A percentile compares a stretch with the other conserved stretches of the same genome.
Evolutionary conservation across 2,888 invertebrate genomes (phyloP).

Genomic region (Listrodromus nycthemerus): DNA sequence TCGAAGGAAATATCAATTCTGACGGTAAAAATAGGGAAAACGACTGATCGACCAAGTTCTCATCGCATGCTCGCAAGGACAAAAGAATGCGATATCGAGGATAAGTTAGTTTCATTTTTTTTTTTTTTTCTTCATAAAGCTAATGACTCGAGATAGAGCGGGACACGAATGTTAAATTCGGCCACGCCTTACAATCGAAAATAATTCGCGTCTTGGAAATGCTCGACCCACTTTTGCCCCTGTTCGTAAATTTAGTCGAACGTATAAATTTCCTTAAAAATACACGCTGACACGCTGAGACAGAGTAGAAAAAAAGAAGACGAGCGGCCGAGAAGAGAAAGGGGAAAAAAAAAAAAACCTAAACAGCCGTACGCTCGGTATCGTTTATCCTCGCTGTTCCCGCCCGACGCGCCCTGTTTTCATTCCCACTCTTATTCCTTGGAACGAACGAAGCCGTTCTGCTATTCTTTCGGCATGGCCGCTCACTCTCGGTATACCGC

Average conservation of each 20-base stretch:
- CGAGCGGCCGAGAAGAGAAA: background rate
- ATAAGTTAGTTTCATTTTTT: background rate
- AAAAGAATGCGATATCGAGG: background rate
- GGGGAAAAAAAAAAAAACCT: background rate
- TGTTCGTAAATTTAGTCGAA: slow-evolving; percentile 59
- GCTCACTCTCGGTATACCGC: background rate
- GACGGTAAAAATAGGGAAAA: no score
- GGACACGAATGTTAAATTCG: background rate
- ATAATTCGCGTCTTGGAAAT: slow-evolving; percentile 48
- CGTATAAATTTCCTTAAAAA: slow-evolving; percentile 50
- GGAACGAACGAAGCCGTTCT: background rate
- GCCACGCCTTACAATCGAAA: slow-evolving; percentile 6
- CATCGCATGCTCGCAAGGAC: no score
- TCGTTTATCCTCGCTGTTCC: slow-evolving; percentile 44
- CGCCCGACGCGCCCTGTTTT: slow-evolving; percentile 40
- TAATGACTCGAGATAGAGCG: background rate
- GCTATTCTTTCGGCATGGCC: background rate
- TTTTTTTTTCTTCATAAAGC: background rate
- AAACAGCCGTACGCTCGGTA: slow-evolving; percentile 53
- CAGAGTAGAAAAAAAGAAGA: slow-evolving; percentile 14
- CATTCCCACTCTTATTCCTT: background rate
- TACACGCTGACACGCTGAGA: slow-evolving; percentile 2
- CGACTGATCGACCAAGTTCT: no score
- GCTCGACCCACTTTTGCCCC: slow-evolving; percentile 56
- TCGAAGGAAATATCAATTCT: background rate